A percentile compares a stretch with the other conserved stretches of the same genome.
Conservation (phyloP, 2,113 vertebrate genomes). For the Sylvietta virens region DNA sequence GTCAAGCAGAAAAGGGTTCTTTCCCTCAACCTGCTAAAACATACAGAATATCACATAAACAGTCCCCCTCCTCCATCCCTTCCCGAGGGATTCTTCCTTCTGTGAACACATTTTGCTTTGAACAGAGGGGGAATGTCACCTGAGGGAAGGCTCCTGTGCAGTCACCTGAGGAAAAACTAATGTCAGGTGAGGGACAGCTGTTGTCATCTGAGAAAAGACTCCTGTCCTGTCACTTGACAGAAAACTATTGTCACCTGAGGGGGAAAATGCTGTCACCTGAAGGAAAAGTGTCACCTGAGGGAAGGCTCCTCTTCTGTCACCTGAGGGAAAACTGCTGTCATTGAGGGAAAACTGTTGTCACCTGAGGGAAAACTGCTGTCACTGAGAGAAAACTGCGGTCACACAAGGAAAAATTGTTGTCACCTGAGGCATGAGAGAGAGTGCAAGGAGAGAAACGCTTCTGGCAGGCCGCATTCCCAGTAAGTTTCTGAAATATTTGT, state of each 20-base stretch:
- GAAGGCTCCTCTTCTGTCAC: neutral
- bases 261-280: neutral
- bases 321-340: neutral
- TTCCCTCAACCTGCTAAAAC: neutral
- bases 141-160: neutral
- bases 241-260: neutral
- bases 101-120: neutral
- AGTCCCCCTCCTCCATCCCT: neutral
- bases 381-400: neutral
- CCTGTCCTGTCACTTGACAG: neutral
- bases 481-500: neutral
- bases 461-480: neutral
- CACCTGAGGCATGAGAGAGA: neutral
- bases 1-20: neutral
- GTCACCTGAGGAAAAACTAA: fast-evolving
- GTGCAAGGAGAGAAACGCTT: neutral
- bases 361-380: neutral
- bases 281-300: neutral
- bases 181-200: neutral
- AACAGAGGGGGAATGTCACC: neutral
- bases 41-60: neutral
- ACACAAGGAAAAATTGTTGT: too few species aligned
- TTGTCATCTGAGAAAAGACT: neutral
- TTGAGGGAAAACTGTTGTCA: neutral
- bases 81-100: neutral